Conservation (phyloP, 2,797 vertebrate genomes). For the Dendrocincla tyrannina region DNA sequence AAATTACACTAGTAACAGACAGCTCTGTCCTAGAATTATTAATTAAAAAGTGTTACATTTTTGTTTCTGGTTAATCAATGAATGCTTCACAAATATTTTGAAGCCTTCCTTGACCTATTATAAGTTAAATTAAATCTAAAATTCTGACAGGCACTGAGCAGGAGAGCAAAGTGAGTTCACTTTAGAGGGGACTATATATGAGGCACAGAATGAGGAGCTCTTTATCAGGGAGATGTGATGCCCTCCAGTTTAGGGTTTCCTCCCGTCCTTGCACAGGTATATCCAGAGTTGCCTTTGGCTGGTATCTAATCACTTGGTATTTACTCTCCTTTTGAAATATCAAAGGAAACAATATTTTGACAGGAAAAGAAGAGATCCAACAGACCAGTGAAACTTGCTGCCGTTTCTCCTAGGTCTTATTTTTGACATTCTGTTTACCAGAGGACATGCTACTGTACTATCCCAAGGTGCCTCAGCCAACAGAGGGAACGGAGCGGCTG, state of each 20-base stretch:
- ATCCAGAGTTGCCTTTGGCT: not conserved
- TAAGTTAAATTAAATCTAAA: not conserved
- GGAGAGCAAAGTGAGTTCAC: not conserved
- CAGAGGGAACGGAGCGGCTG: rapidly evolving
- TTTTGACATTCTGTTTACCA: not conserved
- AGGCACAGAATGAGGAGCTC: not conserved
- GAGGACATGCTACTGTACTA: not conserved
- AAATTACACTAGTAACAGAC: slow-evolving; percentile 30
- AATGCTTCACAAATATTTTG: slow-evolving; percentile 22
- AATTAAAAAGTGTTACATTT: slow-evolving; percentile 25
- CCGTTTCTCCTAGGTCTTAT: not conserved
- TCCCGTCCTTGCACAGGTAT: not conserved
- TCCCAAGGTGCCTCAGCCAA: not conserved
- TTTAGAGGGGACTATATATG: not conserved
- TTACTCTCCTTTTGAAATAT: not conserved
- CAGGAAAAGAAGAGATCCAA: not conserved
- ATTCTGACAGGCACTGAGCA: not conserved
- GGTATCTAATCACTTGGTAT: not conserved
- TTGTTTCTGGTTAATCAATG: slow-evolving; percentile 26
- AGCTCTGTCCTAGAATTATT: not conserved
- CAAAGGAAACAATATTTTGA: not conserved
- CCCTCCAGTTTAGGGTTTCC: not conserved
- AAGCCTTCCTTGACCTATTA: not conserved
- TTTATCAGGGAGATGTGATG: not conserved
- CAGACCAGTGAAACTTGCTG: not conserved